Base-by-base conservation (phyloP, 2,888 invertebrate genomes). In the Standfussiana lucernea region DNA sequence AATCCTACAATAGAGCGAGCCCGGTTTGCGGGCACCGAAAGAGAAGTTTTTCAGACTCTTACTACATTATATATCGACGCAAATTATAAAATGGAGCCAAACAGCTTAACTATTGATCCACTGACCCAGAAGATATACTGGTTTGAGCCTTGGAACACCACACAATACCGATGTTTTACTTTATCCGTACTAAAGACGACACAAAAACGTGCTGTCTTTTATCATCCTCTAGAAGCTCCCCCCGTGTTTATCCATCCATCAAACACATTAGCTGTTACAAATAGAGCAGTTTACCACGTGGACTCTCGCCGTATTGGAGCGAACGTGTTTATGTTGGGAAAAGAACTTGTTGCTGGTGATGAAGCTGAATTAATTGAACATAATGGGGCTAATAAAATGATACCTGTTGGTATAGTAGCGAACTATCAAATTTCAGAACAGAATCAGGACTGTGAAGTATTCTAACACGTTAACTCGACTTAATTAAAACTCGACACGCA, bases 201-300 rank as follows among this genome's bases (percentile, higher is more conserved):
- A 18, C 2, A 18, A 28, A 56, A 56, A 56, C 8, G 2, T 13
- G 0, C 0, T 0, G 7, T 18, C 0, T 28, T 15, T n/a, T n/a
- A n/a, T 8, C 2, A 2, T 18, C 7, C n/a, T n/a, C n/a, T n/a
- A n/a, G n/a, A n/a, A n/a, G n/a, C n/a, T n/a, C n/a, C n/a, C 2
- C 28, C 56, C 6, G 56, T 28, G 7, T 6, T 15, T 28, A 28
- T 18, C 8, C 56, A 56, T 28, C 56, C 56, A 56, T 56, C 28
- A 8, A 56, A 28, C 28, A 56, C 56, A 18, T 18, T 56, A 7
- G 56, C 56, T 18, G 8, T 56, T 56, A 7, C 56, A 56, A 56
- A 56, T 15, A 56, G n/a, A 7, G 15, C 28, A 56, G 28, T 56
- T 56, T 56, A 1, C 56, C 0, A 0, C 7, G 56, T 56, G 3